phyloP scores from a whole-genome alignment of 2,113 vertebrate genomes.

The Camelus dromedarius region DNA sequence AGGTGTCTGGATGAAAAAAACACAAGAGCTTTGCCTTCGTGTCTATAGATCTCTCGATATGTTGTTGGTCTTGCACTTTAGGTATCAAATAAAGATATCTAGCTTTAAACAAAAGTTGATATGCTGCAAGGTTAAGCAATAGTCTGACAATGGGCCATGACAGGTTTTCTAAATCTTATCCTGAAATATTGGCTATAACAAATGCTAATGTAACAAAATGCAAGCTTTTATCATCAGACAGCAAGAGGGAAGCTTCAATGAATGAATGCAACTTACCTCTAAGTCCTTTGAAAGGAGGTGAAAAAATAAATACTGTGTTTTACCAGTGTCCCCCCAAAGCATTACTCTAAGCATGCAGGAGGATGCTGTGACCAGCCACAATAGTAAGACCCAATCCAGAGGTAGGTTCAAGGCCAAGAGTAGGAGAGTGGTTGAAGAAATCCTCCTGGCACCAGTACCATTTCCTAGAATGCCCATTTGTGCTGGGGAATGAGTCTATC shows the following conservation, averaged over 20 bases:
- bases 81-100: constrained; percentile 82
- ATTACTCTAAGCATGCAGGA: constrained; percentile 80
- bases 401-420: constrained; percentile 86
- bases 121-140: constrained; percentile 83
- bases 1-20: constrained; percentile 81
- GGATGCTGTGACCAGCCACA: constrained; percentile 81
- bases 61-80: constrained; percentile 80
- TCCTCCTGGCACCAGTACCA: constrained; percentile 76
- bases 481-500: constrained; percentile 74
- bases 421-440: constrained; percentile 80
- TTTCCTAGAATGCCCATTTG: constrained; percentile 76
- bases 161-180: constrained; percentile 81
- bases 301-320: constrained; percentile 86
- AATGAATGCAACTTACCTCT: constrained; percentile 84
- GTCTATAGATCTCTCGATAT: constrained; percentile 74
- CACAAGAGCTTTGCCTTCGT: constrained; percentile 79
- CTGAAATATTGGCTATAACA: constrained; percentile 83
- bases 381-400: constrained; percentile 85
- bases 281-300: constrained; percentile 85
- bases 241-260: constrained; percentile 83
- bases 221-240: constrained; percentile 83
- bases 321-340: constrained; percentile 82
- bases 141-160: constrained; percentile 76
- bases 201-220: constrained; percentile 83
- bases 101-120: constrained; percentile 81